Base-by-base conservation (phyloP, 2,888 invertebrate species). In the Encarsia formosa region DNA sequence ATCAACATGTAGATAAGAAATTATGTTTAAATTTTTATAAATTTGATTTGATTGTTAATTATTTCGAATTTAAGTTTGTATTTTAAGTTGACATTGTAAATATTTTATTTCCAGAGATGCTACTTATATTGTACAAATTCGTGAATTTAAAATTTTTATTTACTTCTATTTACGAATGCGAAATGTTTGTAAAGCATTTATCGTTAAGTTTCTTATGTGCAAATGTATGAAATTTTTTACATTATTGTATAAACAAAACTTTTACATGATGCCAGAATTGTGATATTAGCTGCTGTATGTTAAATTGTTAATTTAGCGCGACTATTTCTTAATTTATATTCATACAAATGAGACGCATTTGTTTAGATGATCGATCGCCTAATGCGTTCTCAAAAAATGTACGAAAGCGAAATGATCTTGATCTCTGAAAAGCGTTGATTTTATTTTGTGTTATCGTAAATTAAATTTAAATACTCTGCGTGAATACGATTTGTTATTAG, bases 261-360 rank as follows among this genome's bases (percentile, higher is more conserved):
- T 52, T 46, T 35, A 34, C 47, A 39, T 43, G 57, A 57, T 59
- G 58, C 59, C 63, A 60, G 63, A 69, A 69, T 67, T 72, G 71
- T 71, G 72, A 72, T 72, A 72, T 66, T 72, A 71, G 70, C 63
- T 62, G 64, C 63, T 64, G 63, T 66, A 66, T 58, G 59, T 69
- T 62, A 60, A 60, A 57, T 52, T 59, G 59, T 62, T 60, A 62
- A 50, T 59, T 62, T 63, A 59, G 31, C 23, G 23, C 26, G 32
- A 22, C 20, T 34, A 34, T 31, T 42, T 47, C 35, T 34, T 23
- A 4, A 24, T 32, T 44, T 52, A 42, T 52, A 19, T 51, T 26
- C 46, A 49, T 50, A 54, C 19, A 43, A 51, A 49, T 44, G 41
- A 37, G 32, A 38, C 18, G 39, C 34, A 22, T 35, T 35, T 32